Percentiles rank a stretch among this genome's conserved stretches.
Evolutionary conservation across 2,797 vertebrate species (phyloP).

Genomic region (Myoxocephalus aenaeus): DNA sequence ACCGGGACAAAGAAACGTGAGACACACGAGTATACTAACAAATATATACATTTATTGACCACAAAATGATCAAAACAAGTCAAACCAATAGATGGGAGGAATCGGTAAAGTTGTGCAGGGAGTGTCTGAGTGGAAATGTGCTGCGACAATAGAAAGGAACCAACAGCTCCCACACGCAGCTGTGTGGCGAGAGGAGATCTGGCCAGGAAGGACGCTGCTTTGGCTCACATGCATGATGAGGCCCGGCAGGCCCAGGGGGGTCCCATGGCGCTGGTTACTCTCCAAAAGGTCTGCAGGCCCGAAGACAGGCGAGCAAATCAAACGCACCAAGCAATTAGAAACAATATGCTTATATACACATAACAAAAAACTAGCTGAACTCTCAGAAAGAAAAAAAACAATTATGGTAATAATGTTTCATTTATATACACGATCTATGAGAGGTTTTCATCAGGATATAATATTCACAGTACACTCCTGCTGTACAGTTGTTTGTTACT

Average conservation of each 20-base stretch:
- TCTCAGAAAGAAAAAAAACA: background rate
- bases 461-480: background rate
- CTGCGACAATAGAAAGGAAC: background rate
- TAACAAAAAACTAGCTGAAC: background rate
- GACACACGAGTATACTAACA: background rate
- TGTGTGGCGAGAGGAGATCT: background rate
- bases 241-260: background rate
- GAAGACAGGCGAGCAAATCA: background rate
- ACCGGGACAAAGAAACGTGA: background rate
- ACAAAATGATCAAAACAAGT: background rate
- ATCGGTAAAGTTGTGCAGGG: background rate
- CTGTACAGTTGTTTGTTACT: background rate
- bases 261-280: background rate
- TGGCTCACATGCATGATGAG: background rate
- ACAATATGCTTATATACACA: slow-evolving; percentile 3
- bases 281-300: background rate
- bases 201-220: background rate
- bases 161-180: background rate
- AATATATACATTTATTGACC: background rate
- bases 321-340: background rate
- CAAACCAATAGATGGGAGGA: background rate
- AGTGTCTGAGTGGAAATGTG: background rate
- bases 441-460: background rate
- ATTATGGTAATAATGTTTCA: background rate
- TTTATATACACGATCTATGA: background rate